A percentile compares a stretch with the other conserved stretches of the same genome.
Evolutionary conservation across 2,113 vertebrate genomes (phyloP).

Genomic region (Ochotona curzoniae): DNA sequence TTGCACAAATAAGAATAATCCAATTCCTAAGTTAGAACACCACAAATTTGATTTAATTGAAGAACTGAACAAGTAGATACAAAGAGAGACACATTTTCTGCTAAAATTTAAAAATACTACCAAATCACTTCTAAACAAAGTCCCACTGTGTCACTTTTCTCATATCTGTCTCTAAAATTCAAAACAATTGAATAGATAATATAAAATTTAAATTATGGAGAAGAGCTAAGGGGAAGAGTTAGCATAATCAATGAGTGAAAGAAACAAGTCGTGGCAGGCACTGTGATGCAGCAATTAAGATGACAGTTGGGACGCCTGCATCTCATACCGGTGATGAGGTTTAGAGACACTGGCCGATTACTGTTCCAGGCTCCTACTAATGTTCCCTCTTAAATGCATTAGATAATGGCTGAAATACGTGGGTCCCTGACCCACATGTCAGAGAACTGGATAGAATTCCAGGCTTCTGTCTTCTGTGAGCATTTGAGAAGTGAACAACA

Average conservation of each 20-base stretch:
- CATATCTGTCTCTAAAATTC: neutral
- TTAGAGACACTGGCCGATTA: too few species aligned
- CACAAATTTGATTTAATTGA: constrained; percentile 33
- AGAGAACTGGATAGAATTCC: too few species aligned
- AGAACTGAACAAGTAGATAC: neutral
- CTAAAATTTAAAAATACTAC: constrained; percentile 35
- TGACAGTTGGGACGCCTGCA: too few species aligned
- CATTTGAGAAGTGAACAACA: too few species aligned
- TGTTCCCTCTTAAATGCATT: too few species aligned
- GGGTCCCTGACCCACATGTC: too few species aligned
- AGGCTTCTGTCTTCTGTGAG: too few species aligned
- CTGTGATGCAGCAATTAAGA: too few species aligned
- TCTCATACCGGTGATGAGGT: too few species aligned
- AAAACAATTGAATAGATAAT: neutral
- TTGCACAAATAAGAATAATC: constrained; percentile 24
- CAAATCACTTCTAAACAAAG: neutral
- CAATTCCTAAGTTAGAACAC: neutral
- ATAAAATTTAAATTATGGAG: constrained; percentile 18
- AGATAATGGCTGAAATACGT: too few species aligned
- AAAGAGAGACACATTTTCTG: neutral
- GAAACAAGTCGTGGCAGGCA: too few species aligned
- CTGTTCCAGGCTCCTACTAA: too few species aligned
- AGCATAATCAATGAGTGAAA: neutral
- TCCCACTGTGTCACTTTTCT: neutral
- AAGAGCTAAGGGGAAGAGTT: neutral